Evolutionary conservation across 53 echinoderm and acorn worm species (phyloP).

Genomic region (Arbacia lixula): DNA sequence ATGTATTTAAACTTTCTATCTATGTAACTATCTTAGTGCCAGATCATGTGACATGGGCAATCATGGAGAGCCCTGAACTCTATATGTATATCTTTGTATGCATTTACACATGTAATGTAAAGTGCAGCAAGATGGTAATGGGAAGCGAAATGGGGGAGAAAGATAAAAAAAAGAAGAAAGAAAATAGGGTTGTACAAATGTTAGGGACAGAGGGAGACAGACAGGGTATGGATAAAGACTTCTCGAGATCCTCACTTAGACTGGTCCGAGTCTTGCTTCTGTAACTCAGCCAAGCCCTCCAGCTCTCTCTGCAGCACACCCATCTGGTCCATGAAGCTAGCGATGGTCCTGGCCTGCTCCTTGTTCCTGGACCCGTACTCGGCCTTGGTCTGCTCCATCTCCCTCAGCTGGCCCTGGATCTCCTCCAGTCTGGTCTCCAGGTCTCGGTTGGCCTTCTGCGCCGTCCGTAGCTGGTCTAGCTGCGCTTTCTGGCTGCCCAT

Average conservation of each 20-base stretch:
- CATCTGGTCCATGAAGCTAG: conserved; percentile 80
- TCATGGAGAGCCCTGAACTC: no score
- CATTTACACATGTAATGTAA: no score
- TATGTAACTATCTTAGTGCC: no score
- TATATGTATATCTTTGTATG: no score
- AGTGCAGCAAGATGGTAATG: no score
- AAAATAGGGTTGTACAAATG: no score
- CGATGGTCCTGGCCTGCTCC: conserved; percentile 83
- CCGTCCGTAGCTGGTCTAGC: conserved; percentile 57
- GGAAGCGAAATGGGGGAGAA: no score
- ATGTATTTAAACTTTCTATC: no score
- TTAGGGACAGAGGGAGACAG: no score
- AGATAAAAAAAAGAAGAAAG: no score
- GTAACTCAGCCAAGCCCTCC: conserved; percentile 59
- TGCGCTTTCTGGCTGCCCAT: conserved; percentile 77
- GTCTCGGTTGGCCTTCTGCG: conserved; percentile 69
- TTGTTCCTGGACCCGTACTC: conserved; percentile 76
- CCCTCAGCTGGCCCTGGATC: conserved; percentile 59
- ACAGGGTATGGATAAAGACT: no score
- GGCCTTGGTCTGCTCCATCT: conserved; percentile 76
- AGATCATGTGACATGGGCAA: no score
- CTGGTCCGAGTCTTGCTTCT: conserved; percentile 57
- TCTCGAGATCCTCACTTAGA: conserved; percentile 66
- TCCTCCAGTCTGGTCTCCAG: conserved; percentile 47
- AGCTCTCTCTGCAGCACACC: conserved; percentile 74